Percentiles rank a stretch among this genome's conserved stretches.
phyloP scores from a whole-genome alignment of 2,113 vertebrate species.

The Girardinichthys multiradiatus region DNA sequence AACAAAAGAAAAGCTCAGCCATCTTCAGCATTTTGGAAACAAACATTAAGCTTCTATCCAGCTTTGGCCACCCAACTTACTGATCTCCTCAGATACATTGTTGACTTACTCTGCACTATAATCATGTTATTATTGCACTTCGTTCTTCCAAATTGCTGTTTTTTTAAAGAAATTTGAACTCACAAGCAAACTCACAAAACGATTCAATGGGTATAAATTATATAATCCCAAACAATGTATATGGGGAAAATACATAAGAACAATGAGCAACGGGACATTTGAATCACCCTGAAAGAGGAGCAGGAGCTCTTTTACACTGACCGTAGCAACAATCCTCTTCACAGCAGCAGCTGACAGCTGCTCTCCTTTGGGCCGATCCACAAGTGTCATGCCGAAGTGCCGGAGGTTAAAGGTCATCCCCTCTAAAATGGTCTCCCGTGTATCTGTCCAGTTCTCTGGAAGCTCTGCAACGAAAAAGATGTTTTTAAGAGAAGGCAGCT shows the following conservation, averaged over 20 bases:
- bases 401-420: constrained; percentile 95
- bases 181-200: too few species aligned
- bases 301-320: constrained; percentile 64
- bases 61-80: background rate
- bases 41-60: background rate
- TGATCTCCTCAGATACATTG: background rate
- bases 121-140: background rate
- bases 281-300: background rate
- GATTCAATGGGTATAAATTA: too few species aligned
- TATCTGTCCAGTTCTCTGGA: constrained; percentile 96
- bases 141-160: background rate
- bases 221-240: background rate
- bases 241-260: background rate
- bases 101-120: background rate
- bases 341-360: constrained; percentile 89
- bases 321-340: constrained; percentile 91
- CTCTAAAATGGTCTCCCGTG: constrained; percentile 90
- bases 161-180: too few species aligned
- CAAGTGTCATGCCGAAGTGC: constrained; percentile 93
- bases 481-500: too few species aligned
- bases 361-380: constrained; percentile 95
- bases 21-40: background rate
- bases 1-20: background rate
- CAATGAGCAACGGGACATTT: background rate
- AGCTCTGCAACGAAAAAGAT: constrained; percentile 80